phyloP scores from a whole-genome alignment of 2,888 invertebrate species.

The Bursaphelenchus okinawaensis region DNA sequence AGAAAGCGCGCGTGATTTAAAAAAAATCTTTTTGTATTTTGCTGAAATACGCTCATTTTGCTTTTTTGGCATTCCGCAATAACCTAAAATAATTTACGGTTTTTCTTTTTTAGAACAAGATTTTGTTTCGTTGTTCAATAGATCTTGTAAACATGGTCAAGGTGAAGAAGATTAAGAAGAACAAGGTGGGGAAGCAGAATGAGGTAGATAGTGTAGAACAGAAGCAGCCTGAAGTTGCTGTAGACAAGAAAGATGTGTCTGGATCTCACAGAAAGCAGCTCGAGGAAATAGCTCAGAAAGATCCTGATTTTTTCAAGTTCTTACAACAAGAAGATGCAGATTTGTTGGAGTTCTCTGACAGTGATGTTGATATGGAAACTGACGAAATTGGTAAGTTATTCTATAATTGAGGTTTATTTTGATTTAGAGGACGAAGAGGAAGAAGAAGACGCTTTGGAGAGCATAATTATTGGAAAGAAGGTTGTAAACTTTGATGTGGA shows the following conservation, averaged over 20 bases:
- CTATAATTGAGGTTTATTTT: neutral
- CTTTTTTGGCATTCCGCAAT: neutral
- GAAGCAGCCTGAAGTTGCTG: too few species aligned
- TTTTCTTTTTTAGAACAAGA: neutral
- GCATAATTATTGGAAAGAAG: neutral
- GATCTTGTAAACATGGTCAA: neutral
- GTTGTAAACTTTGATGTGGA: constrained; percentile 11
- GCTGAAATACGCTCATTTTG: too few species aligned
- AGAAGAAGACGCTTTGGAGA: constrained; percentile 24
- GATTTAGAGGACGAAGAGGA: constrained; percentile 33
- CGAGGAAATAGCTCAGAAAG: constrained; percentile 18
- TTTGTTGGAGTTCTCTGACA: constrained; percentile 43
- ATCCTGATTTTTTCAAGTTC: constrained; percentile 51
- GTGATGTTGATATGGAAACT: constrained; percentile 29
- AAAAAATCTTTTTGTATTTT: too few species aligned
- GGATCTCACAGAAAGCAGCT: constrained; percentile 14
- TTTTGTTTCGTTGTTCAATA: neutral
- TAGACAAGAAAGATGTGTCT: neutral
- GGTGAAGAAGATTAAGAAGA: neutral
- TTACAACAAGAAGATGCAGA: constrained; percentile 50
- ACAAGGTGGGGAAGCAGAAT: too few species aligned
- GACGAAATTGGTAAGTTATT: constrained; percentile 7
- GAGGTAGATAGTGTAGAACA: too few species aligned
- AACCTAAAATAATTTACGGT: neutral
- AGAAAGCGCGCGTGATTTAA: too few species aligned